These are phyloP conservation scores for Hipparchia semele DNA, from an alignment of 2,888 invertebrate genomes.

Conservation along the genomic window DNA sequence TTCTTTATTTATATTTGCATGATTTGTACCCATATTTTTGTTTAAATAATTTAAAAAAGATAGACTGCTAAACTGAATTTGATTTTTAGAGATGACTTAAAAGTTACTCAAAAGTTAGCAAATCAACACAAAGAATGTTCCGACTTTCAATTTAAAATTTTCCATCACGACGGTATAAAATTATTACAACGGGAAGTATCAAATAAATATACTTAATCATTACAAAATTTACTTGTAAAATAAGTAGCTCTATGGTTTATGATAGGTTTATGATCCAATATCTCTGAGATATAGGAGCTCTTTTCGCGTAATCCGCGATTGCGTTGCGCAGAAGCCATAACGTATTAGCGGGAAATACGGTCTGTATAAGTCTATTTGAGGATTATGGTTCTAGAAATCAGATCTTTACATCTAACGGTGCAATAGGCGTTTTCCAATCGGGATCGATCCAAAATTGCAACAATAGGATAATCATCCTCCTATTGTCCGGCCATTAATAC, in stretches of 20 bases:
- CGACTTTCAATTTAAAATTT: neutral
- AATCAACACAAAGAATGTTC: neutral
- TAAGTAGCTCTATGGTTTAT: constrained; percentile 23
- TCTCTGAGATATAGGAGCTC: constrained; percentile 29
- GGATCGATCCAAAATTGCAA: constrained; percentile 3
- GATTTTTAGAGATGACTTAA: too few species aligned
- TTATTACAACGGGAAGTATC: constrained; percentile 8
- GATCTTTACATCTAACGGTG: constrained; percentile 11
- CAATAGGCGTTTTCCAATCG: constrained; percentile 11
- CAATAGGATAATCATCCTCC: neutral
- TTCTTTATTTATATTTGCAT: too few species aligned
- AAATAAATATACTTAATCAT: constrained; percentile 11
- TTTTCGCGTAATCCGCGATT: constrained; percentile 30
- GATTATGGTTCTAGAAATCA: constrained; percentile 33
- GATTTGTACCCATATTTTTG: too few species aligned
- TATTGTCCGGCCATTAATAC: too few species aligned
- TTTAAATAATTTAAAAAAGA: too few species aligned
- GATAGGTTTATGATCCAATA: constrained; percentile 34
- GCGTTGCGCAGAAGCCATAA: constrained; percentile 31
- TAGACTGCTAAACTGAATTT: too few species aligned
- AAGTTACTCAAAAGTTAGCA: too few species aligned
- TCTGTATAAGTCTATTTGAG: constrained; percentile 30
- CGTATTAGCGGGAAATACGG: constrained; percentile 30
- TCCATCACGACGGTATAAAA: neutral
- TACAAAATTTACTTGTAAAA: constrained; percentile 16